Evolutionary conservation across 2,797 vertebrate genomes (phyloP), one percentile per base, ranked within the genome.

Genomic region (Labroides dimidiatus): DNA sequence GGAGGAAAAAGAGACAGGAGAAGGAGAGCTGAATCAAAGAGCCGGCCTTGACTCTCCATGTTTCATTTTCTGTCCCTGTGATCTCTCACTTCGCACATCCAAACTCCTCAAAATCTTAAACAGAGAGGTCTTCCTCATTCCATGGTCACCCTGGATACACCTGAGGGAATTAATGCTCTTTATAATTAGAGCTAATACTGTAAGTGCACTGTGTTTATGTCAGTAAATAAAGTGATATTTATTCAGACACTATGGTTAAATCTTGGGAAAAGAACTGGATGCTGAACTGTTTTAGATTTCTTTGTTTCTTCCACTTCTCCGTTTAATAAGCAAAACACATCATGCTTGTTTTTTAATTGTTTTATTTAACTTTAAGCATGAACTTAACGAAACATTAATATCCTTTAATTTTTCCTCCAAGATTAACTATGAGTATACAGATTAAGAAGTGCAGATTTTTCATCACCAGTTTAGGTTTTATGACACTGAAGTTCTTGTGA

Each of bases 31-130:
- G 52, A 81, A 84, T 80, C 65, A 85, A 78, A 85, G 75, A 70
- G 49, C 39, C 20, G 41, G 48, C 39, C 67, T 54, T 72, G 57
- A 78, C 70, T 77, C 74, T 73, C 56, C 57, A 47, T 45, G 17
- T 80, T 77, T 74, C 68, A 81, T 78, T 83, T 85, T 81, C 74
- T 79, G 58, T 23, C 33, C 51, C 75, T 79, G 52, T 80, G 58
- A 81, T 81, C 74, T 73, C 41, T 56, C 30, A 30, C 66, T 49
- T 45, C 58, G 19, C 36, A 75, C 30, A 14, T 53, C 81, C 42
- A 57, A 55, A 71, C 51, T 64, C 61, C 54, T 77, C 50, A 53
- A 44, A 49, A 48, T 65, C 39, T 47, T 15, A 39, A 67, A 50
- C 53, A 49, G 57, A 8, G 52, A 63, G 37, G 44, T 48, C 58